phyloP scores from a whole-genome alignment of 2,797 vertebrate genomes.

The Agapornis canus region DNA sequence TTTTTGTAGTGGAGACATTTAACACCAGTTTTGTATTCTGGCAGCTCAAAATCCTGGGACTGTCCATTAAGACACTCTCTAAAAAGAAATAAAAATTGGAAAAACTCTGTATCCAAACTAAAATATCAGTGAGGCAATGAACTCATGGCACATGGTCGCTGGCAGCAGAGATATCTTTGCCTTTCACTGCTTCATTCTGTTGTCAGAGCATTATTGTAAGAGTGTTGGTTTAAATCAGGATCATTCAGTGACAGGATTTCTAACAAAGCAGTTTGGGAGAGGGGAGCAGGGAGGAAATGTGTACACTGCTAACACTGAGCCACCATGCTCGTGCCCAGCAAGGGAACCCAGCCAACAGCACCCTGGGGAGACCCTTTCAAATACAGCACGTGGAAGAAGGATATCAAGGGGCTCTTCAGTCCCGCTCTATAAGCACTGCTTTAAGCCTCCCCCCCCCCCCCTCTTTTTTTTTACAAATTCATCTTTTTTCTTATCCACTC shows the following conservation, averaged over 20 bases:
- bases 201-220: not conserved
- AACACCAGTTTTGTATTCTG: not conserved
- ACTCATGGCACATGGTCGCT: not conserved
- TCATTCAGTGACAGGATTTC: not conserved
- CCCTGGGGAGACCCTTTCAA: not conserved
- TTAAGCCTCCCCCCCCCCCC: rapidly evolving
- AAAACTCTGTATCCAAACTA: not conserved
- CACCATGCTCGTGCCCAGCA: not conserved
- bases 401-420: not conserved
- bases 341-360: not conserved
- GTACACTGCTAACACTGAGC: rapidly evolving
- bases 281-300: not conserved
- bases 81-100: not conserved
- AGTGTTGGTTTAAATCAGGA: not conserved
- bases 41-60: not conserved
- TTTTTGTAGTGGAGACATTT: not conserved
- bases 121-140: not conserved
- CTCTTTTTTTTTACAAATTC: too few relatives aligned
- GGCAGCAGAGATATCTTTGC: not conserved
- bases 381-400: rapidly evolving
- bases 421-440: not conserved
- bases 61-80: not conserved
- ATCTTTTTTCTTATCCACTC: too few relatives aligned
- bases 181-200: not conserved
- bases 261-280: not conserved